Percentiles rank a stretch among this genome's conserved stretches.
Evolutionary conservation across 2,113 vertebrate species (phyloP).

Genomic region (Rhynchopsitta pachyrhyncha): DNA sequence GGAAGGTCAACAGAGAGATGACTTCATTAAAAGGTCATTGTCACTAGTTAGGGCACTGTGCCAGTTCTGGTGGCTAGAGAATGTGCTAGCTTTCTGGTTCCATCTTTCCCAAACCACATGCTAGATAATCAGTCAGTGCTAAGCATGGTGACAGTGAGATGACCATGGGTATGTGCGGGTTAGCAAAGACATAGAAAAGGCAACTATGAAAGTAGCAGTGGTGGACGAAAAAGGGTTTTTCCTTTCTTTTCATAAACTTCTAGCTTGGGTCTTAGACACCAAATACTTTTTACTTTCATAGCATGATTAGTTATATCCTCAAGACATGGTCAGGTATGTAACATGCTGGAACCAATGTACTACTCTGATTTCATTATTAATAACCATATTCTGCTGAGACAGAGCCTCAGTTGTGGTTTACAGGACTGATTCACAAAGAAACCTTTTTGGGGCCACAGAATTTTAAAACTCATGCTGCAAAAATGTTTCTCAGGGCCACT

Average conservation of each 20-base stretch:
- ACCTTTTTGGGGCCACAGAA: background rate
- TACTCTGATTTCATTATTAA: background rate
- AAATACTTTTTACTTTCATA: background rate
- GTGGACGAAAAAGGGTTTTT: background rate
- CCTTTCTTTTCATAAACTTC: background rate
- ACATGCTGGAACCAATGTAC: fast-evolving
- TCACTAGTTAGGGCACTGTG: background rate
- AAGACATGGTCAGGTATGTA: background rate
- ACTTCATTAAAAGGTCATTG: background rate
- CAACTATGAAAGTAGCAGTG: background rate
- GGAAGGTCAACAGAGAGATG: background rate
- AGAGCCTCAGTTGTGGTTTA: background rate
- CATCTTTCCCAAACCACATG: background rate
- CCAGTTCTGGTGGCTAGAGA: background rate
- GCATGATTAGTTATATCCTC: background rate
- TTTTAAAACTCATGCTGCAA: background rate
- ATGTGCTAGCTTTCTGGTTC: background rate
- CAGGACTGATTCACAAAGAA: background rate
- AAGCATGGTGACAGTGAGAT: fast-evolving
- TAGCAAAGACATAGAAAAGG: background rate
- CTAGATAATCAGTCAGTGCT: fast-evolving
- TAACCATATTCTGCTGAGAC: background rate
- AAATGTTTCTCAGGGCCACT: background rate
- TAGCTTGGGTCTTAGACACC: background rate
- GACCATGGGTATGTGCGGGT: background rate